Percentiles rank a stretch among this genome's conserved stretches.
phyloP scores from a whole-genome alignment of 2,888 invertebrate species.

The Craniophora ligustri region DNA sequence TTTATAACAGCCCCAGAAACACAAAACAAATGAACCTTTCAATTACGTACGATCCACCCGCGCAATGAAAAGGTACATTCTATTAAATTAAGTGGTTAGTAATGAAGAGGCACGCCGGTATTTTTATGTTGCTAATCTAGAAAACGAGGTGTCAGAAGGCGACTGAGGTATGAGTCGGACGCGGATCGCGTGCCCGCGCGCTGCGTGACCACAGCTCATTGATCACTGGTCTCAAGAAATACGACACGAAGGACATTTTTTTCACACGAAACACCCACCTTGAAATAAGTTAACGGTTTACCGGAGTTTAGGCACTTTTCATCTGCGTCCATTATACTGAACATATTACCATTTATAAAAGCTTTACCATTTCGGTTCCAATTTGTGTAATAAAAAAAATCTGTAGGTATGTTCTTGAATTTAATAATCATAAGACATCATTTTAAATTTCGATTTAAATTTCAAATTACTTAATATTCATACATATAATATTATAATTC shows the following conservation, averaged over 20 bases:
- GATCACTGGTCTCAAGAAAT: constrained; percentile 79
- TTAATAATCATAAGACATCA: too few relatives aligned
- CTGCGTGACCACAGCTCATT: constrained; percentile 80
- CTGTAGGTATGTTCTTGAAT: too few relatives aligned
- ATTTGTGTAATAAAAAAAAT: too few relatives aligned
- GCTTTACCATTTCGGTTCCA: too few relatives aligned
- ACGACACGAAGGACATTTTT: constrained; percentile 78
- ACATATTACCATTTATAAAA: constrained; percentile 4
- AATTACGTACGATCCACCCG: constrained; percentile 50
- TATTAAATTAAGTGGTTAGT: constrained; percentile 69
- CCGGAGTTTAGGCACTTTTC: constrained; percentile 35
- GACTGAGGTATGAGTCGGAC: constrained; percentile 65
- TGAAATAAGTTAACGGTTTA: constrained; percentile 44
- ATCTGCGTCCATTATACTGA: constrained; percentile 29
- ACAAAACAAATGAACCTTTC: constrained; percentile 53
- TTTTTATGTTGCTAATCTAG: constrained; percentile 79
- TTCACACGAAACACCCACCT: constrained; percentile 67
- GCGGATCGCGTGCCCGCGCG: constrained; percentile 68
- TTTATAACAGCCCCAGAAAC: constrained; percentile 40
- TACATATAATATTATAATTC: too few relatives aligned
- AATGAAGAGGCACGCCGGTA: constrained; percentile 74
- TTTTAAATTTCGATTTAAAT: too few relatives aligned
- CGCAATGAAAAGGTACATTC: constrained; percentile 57
- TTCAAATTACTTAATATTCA: too few relatives aligned
- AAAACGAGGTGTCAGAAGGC: constrained; percentile 71